Evolutionary conservation across 2,797 vertebrate species (phyloP).

Genomic region (Pseudotriccus pelzelni): DNA sequence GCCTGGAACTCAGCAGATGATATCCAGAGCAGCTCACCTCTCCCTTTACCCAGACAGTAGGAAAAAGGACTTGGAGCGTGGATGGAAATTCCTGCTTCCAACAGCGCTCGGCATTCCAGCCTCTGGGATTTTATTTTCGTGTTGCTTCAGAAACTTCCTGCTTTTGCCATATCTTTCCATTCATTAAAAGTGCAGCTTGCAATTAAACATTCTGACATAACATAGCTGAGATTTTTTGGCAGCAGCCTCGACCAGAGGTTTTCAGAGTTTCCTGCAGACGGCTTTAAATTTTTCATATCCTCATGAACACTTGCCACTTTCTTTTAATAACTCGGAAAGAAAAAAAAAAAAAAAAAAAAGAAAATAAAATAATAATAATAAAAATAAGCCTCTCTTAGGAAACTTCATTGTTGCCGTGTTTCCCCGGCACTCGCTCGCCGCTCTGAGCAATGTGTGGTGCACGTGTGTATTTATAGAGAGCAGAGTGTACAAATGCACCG

Average conservation of each 20-base stretch:
- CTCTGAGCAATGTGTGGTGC: constrained; percentile 63
- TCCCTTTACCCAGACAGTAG: not conserved
- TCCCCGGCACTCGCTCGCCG: constrained; percentile 49
- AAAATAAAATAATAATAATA: not conserved
- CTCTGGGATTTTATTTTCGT: constrained; percentile 66
- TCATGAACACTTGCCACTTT: constrained; percentile 70
- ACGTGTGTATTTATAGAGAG: constrained; percentile 70
- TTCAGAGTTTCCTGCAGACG: constrained; percentile 75
- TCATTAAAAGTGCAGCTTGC: constrained; percentile 75
- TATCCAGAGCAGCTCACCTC: constrained; percentile 36
- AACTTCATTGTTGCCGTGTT: constrained; percentile 67
- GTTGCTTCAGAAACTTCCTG: constrained; percentile 70
- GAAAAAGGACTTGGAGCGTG: not conserved
- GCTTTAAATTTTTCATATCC: constrained; percentile 75
- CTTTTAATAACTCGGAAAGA: constrained; percentile 71
- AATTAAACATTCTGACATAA: constrained; percentile 77
- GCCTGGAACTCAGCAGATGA: not conserved
- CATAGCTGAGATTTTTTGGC: constrained; percentile 79
- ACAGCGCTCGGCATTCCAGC: constrained; percentile 5
- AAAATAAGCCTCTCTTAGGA: constrained; percentile 71
- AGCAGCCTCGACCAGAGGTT: constrained; percentile 69
- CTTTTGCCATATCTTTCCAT: constrained; percentile 73
- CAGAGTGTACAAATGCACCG: constrained; percentile 44
- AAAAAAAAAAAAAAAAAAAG: no score
- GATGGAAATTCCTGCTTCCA: constrained; percentile 24